phyloP scores from a whole-genome alignment of 2,797 vertebrate species.

The Lacerta bilineata region DNA sequence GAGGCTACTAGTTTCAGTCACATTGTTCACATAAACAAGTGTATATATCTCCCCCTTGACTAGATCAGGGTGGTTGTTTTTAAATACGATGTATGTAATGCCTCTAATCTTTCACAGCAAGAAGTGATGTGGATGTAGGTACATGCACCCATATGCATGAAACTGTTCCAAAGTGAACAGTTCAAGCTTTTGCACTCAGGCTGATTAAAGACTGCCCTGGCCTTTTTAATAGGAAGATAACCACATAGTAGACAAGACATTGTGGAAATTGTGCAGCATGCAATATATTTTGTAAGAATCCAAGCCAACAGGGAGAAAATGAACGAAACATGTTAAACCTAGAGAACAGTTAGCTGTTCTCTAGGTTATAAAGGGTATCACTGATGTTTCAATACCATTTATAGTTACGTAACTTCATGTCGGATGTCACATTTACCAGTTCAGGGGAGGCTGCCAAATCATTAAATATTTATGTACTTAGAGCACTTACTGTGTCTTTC shows the following conservation, averaged over 20 bases:
- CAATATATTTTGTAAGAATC: constrained; percentile 25
- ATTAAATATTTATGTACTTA: neutral
- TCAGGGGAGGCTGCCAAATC: neutral
- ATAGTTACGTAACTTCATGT: neutral
- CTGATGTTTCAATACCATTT: constrained; percentile 15
- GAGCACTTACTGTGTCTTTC: neutral
- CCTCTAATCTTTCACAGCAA: neutral
- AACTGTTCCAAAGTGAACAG: neutral
- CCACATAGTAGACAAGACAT: neutral
- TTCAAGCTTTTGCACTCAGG: neutral
- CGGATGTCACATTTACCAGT: neutral
- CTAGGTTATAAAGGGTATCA: neutral
- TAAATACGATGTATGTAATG: neutral
- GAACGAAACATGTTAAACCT: constrained; percentile 4
- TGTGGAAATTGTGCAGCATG: neutral
- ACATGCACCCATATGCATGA: neutral
- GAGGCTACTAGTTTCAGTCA: neutral
- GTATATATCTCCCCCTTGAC: too few species aligned
- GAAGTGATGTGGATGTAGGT: neutral
- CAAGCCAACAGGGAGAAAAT: constrained; percentile 2
- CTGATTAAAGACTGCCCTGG: neutral
- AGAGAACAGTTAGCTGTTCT: neutral
- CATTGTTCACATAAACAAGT: neutral
- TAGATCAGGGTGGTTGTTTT: neutral
- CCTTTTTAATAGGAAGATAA: neutral